Conservation (phyloP, 2,113 vertebrate species). For the Arenaria interpres region DNA sequence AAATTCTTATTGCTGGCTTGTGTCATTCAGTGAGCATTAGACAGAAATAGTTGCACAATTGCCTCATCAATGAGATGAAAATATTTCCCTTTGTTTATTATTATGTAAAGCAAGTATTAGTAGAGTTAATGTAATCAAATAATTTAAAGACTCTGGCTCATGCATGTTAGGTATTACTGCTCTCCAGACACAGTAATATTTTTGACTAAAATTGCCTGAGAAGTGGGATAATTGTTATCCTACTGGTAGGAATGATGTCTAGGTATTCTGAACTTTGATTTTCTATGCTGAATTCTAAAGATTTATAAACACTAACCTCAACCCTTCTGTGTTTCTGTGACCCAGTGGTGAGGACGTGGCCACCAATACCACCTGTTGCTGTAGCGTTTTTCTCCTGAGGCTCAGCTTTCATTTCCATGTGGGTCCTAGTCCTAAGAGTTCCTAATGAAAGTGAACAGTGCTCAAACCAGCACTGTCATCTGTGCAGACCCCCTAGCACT, state of each 20-base stretch:
- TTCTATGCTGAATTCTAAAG: neutral
- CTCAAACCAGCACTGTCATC: neutral
- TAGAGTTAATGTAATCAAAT: slow-evolving; percentile 16
- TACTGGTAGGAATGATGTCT: neutral
- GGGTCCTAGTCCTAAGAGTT: neutral
- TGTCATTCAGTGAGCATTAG: neutral
- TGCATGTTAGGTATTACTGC: neutral
- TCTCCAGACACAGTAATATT: neutral
- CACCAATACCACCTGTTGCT: neutral
- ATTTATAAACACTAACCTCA: neutral
- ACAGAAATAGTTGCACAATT: neutral
- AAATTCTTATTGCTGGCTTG: neutral
- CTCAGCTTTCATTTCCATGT: neutral
- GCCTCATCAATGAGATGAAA: neutral
- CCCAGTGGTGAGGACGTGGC: neutral
- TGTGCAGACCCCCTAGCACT: neutral
- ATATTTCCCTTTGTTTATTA: neutral
- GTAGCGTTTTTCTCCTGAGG: neutral
- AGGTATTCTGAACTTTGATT: neutral
- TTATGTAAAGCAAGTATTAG: slow-evolving; percentile 26
- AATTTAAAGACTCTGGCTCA: slow-evolving; percentile 1
- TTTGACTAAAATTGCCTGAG: neutral
- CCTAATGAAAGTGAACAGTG: neutral
- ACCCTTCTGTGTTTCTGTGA: neutral
- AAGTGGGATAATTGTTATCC: neutral